Base-by-base conservation (phyloP, 2,113 vertebrate species). In the Bambusicola thoracicus region DNA sequence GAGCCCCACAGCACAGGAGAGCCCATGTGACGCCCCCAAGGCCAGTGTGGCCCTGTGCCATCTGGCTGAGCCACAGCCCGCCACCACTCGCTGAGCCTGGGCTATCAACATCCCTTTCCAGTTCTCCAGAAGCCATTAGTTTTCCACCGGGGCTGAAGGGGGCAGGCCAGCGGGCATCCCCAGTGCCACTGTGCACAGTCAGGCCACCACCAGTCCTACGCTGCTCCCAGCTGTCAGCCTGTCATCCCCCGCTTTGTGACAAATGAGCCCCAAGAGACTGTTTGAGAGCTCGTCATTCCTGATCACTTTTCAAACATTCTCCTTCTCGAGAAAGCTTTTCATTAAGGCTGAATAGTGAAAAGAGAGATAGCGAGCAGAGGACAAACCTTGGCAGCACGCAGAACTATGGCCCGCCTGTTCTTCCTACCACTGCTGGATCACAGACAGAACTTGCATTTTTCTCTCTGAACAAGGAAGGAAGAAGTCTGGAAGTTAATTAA, bases 401-500 rank as follows among this genome's bases (percentile, higher is more conserved):
- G 72, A 93, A 91, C 93, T 90, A 59, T 87, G 34, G 79, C 58
- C 44, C 77, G 75, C 27, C 81, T 94, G 82, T 94, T 94, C 81
- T 80, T 87, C 53, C 44, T 77, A 34, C 90, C 14, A 6, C 51
- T 41, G 34, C 49, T 0, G 1, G 22, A 19, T 68, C 84, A 78
- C 51, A 90, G 66, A 95, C 89, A 93, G 81, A 89, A 83, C 74
- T 78, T 74, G 72, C 72, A 80, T 96, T 95, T 96, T 95, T n/a
- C 86, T 56, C 13, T 58, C 56, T 34, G 51, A 90, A 78, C 43
- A 65, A 81, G 77, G 83, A 90, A 86, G 81, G 87, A 95, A 92
- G 36, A 77, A 89, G 86, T 67, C 88, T 86, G 88, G 66, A 84
- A 92, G 85, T 90, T 84, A 94, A 93, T 94, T 88, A 93, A 96